Evolutionary conservation across 2,113 vertebrate genomes (phyloP).

Genomic region (Calidris pygmaea): DNA sequence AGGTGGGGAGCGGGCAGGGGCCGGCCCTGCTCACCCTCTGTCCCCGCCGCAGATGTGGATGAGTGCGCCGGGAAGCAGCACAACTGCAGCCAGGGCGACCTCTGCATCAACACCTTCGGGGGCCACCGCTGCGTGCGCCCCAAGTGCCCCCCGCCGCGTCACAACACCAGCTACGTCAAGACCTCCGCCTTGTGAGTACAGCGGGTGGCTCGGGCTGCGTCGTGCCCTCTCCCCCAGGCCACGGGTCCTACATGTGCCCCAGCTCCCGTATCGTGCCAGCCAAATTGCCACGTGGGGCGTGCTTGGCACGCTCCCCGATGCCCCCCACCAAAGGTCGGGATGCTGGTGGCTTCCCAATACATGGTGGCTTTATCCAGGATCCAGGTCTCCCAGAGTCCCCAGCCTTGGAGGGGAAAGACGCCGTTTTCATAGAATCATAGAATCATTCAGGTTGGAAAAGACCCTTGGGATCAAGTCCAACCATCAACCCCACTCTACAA

Average conservation of each 20-base stretch:
- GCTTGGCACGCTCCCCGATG: not conserved
- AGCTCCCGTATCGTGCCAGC: no score
- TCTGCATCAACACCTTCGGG: slow-evolving; percentile 86
- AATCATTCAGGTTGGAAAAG: no score
- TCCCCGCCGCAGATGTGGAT: slow-evolving; percentile 76
- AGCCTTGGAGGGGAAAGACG: rapidly evolving
- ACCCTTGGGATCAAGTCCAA: no score
- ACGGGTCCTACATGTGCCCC: rapidly evolving
- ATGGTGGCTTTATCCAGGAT: not conserved
- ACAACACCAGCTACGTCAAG: slow-evolving; percentile 83
- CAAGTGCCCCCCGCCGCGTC: slow-evolving; percentile 77
- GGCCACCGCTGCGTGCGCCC: slow-evolving; percentile 81
- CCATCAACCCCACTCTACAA: no score
- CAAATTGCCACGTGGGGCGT: not conserved
- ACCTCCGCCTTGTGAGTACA: slow-evolving; percentile 82
- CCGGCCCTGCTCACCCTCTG: rapidly evolving
- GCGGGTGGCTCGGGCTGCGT: rapidly evolving
- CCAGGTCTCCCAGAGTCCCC: not conserved
- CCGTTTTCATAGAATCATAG: not conserved
- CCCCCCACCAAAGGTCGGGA: not conserved
- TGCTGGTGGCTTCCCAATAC: not conserved
- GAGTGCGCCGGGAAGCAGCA: slow-evolving; percentile 81
- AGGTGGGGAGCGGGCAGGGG: rapidly evolving
- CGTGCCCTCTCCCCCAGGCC: rapidly evolving
- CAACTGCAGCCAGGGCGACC: slow-evolving; percentile 81